Base-by-base conservation (phyloP, 2,797 vertebrate genomes). In the Leuciscus waleckii region DNA sequence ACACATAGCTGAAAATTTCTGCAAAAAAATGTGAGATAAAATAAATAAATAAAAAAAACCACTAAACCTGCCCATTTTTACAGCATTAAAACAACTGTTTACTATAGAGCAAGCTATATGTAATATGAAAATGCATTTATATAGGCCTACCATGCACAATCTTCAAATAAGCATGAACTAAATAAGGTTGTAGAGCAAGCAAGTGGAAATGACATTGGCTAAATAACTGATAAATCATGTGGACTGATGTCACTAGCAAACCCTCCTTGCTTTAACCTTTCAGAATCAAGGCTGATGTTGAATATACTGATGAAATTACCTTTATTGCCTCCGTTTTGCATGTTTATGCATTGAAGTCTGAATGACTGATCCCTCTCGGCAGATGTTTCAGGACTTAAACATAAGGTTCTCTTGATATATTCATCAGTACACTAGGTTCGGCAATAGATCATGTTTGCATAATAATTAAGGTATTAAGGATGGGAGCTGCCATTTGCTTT, bases 241-340 rank as follows among this genome's bases (percentile, higher is more conserved):
- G 43, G 49, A 94, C 92, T 91, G 82, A 2, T 16, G 49, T 76
- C 86, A 87, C 89, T n/a, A 43, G 39, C 85, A 43, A 83, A 86
- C 89, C 92, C 90, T 85, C 87, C 92, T 35, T 75, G 43, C 84
- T 54, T 87, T 92, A 93, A 93, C 93, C 92, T 93, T 94, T 94
- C 90, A 81, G 82, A 79, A 91, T 88, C 32, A 71, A 85, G 29
- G 82, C 41, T 79, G 61, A 90, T 92, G 90, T 89, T 95, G 95
- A 94, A 96, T 95, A 96, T 95, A 93, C 90, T 95, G 93, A 95
- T 96, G 94, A 94, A 95, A 95, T 96, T 95, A 95, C 87, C 90
- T 75, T 90, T 82, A 89, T 80, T 79, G 90, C 90, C 90, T 86
- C 76, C 4, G 90, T 77, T 69, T 88, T 81, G 70, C 14, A 80